phyloP scores from a whole-genome alignment of 2,113 vertebrate species.

The Indicator maculatus region DNA sequence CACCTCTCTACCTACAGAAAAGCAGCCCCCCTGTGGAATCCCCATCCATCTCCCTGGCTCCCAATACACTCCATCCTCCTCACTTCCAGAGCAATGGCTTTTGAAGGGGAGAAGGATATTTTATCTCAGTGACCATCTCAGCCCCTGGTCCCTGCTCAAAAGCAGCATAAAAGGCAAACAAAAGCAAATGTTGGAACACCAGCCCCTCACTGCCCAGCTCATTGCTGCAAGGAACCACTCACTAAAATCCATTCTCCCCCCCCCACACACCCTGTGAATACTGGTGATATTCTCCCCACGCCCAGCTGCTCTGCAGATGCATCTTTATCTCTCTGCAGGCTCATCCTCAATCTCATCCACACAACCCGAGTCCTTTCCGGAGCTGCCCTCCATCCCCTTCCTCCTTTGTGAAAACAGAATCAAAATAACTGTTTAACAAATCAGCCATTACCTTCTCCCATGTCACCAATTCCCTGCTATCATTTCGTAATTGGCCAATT shows the following conservation, averaged over 20 bases:
- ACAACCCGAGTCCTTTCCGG: background rate
- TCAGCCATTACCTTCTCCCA: constrained; percentile 64
- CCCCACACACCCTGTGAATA: background rate
- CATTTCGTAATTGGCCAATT: constrained; percentile 76
- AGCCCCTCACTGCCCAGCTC: background rate
- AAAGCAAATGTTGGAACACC: fast-evolving
- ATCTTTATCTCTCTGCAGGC: background rate
- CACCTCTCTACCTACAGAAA: background rate
- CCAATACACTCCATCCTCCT: background rate
- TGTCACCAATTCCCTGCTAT: constrained; percentile 68
- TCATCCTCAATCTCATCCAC: background rate
- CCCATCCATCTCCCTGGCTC: background rate
- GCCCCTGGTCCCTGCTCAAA: background rate
- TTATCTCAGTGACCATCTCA: background rate
- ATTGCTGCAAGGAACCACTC: background rate
- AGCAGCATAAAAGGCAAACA: background rate
- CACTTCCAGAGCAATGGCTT: background rate
- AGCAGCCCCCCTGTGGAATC: background rate
- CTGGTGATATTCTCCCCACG: background rate
- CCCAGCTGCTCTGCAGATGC: background rate
- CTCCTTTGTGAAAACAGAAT: constrained; percentile 70
- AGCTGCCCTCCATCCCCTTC: constrained; percentile 61
- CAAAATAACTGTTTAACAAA: constrained; percentile 62
- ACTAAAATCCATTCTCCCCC: background rate
- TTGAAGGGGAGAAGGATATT: background rate